Evolutionary conservation across 2,888 invertebrate genomes (phyloP).

Genomic region (Aspidiotus rigidus): DNA sequence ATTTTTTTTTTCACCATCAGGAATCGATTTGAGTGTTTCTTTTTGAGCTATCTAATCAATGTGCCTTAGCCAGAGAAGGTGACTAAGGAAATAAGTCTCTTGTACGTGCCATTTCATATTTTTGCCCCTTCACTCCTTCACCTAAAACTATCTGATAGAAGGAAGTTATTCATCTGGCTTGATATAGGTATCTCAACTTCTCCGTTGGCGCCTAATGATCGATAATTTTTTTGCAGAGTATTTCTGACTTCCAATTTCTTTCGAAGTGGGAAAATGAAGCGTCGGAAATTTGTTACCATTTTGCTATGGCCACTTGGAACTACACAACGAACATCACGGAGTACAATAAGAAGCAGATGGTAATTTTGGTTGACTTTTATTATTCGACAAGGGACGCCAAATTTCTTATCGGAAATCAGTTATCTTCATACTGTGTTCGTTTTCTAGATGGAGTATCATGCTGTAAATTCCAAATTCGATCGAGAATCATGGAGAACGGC

Average conservation of each 20-base stretch:
- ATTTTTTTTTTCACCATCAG: too few relatives aligned
- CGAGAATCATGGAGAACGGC: constrained; percentile 65
- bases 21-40: too few relatives aligned
- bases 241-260: constrained; percentile 53
- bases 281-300: constrained; percentile 60
- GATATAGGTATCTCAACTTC: too few relatives aligned
- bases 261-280: constrained; percentile 64
- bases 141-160: too few relatives aligned
- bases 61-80: too few relatives aligned
- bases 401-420: not conserved
- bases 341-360: constrained; percentile 58
- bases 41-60: too few relatives aligned
- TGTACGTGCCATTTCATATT: too few relatives aligned
- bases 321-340: constrained; percentile 70
- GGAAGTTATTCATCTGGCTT: too few relatives aligned
- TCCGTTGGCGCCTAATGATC: too few relatives aligned
- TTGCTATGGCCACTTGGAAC: constrained; percentile 63
- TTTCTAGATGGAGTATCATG: constrained; percentile 54
- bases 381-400: too few relatives aligned
- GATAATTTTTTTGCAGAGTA: constrained; percentile 32
- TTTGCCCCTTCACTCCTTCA: too few relatives aligned
- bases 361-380: constrained; percentile 38
- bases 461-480: constrained; percentile 62
- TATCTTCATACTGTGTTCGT: not conserved
- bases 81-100: too few relatives aligned